Percentiles rank a stretch among this genome's conserved stretches.
phyloP scores from a whole-genome alignment of 2,888 invertebrate species.

The Gastracanthus pulcherrimus region DNA sequence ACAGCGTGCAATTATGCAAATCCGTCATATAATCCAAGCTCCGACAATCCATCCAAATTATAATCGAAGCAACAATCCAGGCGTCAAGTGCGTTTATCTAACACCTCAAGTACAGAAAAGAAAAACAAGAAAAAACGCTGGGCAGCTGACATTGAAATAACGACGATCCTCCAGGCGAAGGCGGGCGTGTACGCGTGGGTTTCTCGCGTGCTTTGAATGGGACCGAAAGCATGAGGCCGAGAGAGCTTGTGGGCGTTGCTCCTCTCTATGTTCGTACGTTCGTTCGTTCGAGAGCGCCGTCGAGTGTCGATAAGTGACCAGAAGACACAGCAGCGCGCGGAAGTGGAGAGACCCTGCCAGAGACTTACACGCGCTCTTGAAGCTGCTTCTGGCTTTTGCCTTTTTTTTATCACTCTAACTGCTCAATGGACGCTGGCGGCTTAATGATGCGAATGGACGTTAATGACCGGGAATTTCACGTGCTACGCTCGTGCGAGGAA shows the following conservation, averaged over 20 bases:
- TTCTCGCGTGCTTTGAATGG: not conserved
- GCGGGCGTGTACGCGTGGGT: not conserved
- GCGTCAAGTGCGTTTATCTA: not conserved
- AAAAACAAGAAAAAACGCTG: not conserved
- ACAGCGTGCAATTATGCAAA: conserved; percentile 33
- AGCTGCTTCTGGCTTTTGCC: not conserved
- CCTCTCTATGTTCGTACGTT: no score
- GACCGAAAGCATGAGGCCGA: not conserved
- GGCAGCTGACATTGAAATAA: conserved; percentile 21
- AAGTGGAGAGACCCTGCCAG: not conserved
- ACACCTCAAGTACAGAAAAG: not conserved
- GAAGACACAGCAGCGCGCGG: conserved; percentile 22
- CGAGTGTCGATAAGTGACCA: conserved; percentile 45
- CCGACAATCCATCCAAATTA: not conserved
- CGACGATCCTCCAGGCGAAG: not conserved
- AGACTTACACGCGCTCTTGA: conserved; percentile 22
- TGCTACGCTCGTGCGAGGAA: no score
- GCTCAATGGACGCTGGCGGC: not conserved
- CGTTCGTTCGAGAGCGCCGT: not conserved
- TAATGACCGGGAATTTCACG: conserved; percentile 9
- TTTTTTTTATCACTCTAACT: not conserved
- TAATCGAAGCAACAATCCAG: not conserved
- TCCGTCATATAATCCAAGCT: not conserved
- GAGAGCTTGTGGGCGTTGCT: not conserved
- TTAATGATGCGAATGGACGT: conserved; percentile 30